Evolutionary conservation across 2,888 invertebrate species (phyloP), one percentile per base, ranked within the genome.

Genomic region (Chrysolina americana): DNA sequence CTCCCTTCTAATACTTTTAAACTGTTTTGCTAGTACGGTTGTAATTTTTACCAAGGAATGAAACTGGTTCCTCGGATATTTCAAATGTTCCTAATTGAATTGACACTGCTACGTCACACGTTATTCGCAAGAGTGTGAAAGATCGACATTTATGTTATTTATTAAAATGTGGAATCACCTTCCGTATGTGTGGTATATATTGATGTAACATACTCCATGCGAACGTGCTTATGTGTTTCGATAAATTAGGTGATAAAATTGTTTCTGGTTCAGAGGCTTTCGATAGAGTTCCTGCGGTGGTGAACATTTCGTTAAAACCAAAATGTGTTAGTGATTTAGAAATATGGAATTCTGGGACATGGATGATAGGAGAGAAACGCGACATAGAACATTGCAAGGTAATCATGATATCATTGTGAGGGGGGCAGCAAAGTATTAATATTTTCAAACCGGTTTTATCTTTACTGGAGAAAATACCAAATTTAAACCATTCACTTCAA

Each of bases 311-410:
- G n/a, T 69, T 41, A 17, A 65, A 15, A 41, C 13, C 41, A 72
- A 73, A 65, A 76, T 79, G 77, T 79, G 71, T 72, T 13, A 74
- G 76, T 75, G 76, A 72, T 71, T 68, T 44, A 68, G 70, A 84
- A 87, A 83, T 83, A 87, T 87, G 87, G 87, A 87, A 86, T 87
- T 85, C 84, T 87, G 87, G 87, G 86, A 83, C 78, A 87, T 87
- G 87, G 87, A 87, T 77, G 86, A 86, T 76, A 82, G 85, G 75
- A 82, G 87, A 74, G 86, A 86, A 81, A 80, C 80, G 68, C 81
- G 86, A 80, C 83, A 81, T 69, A 76, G 83, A 74, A 80, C 74
- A 79, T 76, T 80, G 47, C 81, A 80, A 83, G 84, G 84, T 85
- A 80, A 62, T 48, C 13, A 63, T 62, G 47, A 41, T 50, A n/a